Evolutionary conservation across 2,888 invertebrate species (phyloP).

Genomic region (Hymenopus coronatus): DNA sequence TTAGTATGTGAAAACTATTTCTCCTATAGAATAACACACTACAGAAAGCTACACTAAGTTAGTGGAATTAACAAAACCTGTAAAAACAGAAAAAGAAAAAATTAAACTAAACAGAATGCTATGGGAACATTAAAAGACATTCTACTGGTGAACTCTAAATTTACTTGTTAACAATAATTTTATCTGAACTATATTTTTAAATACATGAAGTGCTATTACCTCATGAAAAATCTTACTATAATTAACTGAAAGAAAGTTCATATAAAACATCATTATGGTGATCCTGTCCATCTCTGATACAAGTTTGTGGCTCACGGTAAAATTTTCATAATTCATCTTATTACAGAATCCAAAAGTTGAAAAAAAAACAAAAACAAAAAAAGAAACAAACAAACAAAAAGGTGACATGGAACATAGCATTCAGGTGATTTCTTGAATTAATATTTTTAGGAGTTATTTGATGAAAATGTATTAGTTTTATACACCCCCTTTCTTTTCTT

Average conservation of each 20-base stretch:
- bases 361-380: background rate
- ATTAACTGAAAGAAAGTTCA: background rate
- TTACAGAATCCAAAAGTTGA: background rate
- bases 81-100: background rate
- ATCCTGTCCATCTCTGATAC: background rate
- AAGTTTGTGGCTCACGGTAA: background rate
- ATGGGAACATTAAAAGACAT: background rate
- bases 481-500: background rate
- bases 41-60: too few species aligned
- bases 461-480: background rate
- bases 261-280: background rate
- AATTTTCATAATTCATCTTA: background rate
- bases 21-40: too few species aligned
- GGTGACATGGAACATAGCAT: background rate
- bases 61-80: too few species aligned
- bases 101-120: background rate
- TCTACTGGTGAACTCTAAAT: background rate
- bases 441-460: background rate
- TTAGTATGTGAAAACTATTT: too few species aligned
- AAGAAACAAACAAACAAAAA: background rate
- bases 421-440: background rate
- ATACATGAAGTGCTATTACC: background rate
- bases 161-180: background rate
- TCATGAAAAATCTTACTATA: background rate
- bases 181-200: background rate